Evolutionary conservation across 1,140 invertebrate species (phyloP).

Genomic region (Contarinia nasturtii): DNA sequence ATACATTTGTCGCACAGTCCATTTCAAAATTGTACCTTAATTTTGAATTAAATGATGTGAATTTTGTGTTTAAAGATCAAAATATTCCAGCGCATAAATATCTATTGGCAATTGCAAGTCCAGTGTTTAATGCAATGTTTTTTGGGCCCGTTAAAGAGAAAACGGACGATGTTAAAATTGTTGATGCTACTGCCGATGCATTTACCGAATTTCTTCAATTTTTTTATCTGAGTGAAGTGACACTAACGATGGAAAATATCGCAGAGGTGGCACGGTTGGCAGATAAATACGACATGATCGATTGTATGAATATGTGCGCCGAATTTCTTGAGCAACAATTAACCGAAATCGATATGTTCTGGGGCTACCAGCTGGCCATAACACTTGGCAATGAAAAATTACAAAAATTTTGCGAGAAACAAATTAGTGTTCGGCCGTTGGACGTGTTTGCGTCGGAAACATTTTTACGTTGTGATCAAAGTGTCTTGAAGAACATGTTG

Average conservation of each 20-base stretch:
- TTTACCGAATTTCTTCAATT: neutral
- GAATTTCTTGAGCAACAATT: neutral
- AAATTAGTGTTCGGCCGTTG: neutral
- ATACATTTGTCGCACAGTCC: too few species aligned
- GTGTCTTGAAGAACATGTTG: neutral
- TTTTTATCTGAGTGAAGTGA: neutral
- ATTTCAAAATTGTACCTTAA: too few species aligned
- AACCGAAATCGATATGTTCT: neutral
- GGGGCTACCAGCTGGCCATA: neutral
- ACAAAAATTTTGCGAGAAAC: neutral
- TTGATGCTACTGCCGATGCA: neutral
- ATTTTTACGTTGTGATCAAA: neutral
- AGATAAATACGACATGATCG: neutral
- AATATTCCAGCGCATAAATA: neutral
- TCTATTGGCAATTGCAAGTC: neutral
- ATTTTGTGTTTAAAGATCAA: too few species aligned
- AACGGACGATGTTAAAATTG: neutral
- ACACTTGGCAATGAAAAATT: neutral
- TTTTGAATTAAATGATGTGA: too few species aligned
- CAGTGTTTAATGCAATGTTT: neutral
- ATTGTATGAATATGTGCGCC: neutral
- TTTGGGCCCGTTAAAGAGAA: neutral
- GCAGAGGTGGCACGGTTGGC: neutral
- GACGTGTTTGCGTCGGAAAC: neutral
- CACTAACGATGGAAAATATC: neutral